phyloP scores from a whole-genome alignment of 2,888 invertebrate species.

The Drosophila dives region DNA sequence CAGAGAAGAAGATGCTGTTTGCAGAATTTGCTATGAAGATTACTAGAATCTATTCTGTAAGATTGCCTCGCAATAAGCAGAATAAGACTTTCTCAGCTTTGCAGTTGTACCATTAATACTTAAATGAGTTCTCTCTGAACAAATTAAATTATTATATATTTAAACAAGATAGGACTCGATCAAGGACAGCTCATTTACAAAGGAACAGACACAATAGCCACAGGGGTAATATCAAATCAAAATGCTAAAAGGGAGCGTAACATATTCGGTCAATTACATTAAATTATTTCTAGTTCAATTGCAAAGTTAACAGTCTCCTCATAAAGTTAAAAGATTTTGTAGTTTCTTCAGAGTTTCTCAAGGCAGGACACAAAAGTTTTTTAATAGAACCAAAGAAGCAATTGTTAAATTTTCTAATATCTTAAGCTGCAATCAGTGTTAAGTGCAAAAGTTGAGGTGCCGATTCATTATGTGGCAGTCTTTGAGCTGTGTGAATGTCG shows the following conservation, averaged over 20 bases:
- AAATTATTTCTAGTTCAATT: background rate
- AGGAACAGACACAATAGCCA: background rate
- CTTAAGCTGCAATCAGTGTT: background rate
- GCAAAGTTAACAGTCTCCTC: background rate
- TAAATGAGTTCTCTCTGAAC: background rate
- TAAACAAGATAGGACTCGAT: background rate
- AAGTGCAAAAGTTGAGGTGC: background rate
- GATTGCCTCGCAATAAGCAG: background rate
- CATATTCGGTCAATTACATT: background rate
- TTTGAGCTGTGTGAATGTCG: slow-evolving; percentile 19
- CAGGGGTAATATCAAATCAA: too few species aligned
- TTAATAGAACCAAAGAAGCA: background rate
- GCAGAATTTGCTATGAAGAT: background rate
- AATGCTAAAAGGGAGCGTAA: background rate
- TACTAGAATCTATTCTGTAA: background rate
- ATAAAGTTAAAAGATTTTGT: background rate
- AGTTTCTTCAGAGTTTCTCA: background rate
- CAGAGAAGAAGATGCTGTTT: background rate
- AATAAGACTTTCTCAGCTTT: background rate
- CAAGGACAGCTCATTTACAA: background rate
- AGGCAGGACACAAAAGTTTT: background rate
- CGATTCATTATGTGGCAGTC: background rate
- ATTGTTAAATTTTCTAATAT: background rate
- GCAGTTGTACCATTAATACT: background rate
- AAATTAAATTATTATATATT: background rate